Evolutionary conservation across 2,113 vertebrate genomes (phyloP).

Genomic region (Pangasianodon hypophthalmus): DNA sequence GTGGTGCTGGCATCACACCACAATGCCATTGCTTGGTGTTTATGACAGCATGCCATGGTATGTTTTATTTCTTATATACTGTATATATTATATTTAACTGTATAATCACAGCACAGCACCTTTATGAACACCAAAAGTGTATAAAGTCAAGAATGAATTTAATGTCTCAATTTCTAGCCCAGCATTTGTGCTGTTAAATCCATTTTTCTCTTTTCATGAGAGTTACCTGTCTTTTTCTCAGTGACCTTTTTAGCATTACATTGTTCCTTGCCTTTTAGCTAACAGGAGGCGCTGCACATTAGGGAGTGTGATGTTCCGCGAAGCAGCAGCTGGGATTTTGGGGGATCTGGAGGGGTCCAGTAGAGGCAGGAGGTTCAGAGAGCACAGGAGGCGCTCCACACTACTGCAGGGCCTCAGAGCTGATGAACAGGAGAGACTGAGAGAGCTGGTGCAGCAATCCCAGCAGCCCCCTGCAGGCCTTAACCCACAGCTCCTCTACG

Average conservation of each 20-base stretch:
- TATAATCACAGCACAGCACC: not conserved
- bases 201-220: not conserved
- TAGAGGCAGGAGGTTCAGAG: constrained; percentile 29
- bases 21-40: too few relatives aligned
- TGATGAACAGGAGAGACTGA: constrained; percentile 32
- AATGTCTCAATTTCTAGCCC: not conserved
- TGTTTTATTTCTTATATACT: not conserved
- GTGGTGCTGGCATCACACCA: too few relatives aligned
- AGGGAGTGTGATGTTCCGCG: not conserved
- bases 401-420: not conserved
- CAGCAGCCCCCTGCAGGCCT: not conserved
- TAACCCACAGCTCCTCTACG: constrained; percentile 33
- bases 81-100: not conserved
- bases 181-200: not conserved
- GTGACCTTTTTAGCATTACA: not conserved
- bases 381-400: constrained; percentile 36
- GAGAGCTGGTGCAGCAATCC: constrained; percentile 22
- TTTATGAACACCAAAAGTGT: not conserved
- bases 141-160: not conserved
- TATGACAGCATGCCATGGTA: too few relatives aligned
- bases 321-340: not conserved
- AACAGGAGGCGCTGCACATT: constrained; percentile 35
- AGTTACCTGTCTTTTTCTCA: not conserved
- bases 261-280: not conserved
- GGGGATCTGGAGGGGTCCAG: not conserved